Evolutionary conservation across 2,113 vertebrate species (phyloP).

Genomic region (Epinephelus fuscoguttatus): DNA sequence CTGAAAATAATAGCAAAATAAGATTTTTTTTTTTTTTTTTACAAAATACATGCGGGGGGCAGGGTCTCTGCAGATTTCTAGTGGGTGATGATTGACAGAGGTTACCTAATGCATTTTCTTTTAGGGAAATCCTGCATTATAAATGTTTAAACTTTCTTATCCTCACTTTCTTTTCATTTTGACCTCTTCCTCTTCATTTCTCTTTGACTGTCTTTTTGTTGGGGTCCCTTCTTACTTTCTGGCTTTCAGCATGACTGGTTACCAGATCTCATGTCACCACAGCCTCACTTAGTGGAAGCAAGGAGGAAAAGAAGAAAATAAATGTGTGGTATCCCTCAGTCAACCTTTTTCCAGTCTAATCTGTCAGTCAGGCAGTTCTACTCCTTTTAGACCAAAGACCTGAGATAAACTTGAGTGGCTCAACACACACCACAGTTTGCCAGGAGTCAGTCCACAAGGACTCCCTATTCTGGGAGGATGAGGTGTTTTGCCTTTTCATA

Average conservation of each 20-base stretch:
- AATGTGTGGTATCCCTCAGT: neutral
- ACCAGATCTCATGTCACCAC: neutral
- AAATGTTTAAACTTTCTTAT: too few relatives aligned
- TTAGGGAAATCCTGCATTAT: too few relatives aligned
- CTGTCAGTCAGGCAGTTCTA: constrained; percentile 2
- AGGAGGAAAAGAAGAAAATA: neutral
- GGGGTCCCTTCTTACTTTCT: neutral
- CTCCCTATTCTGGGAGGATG: neutral
- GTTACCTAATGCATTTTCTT: too few relatives aligned
- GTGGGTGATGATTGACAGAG: too few relatives aligned
- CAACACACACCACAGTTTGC: neutral
- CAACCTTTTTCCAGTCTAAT: constrained; percentile 13
- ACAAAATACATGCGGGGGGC: too few relatives aligned
- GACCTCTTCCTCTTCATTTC: too few relatives aligned
- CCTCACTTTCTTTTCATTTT: too few relatives aligned
- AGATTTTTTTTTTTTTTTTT: too few relatives aligned
- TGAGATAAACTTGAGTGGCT: neutral
- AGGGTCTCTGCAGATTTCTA: too few relatives aligned
- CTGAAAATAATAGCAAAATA: too few relatives aligned
- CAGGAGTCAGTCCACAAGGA: neutral
- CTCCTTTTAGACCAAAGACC: neutral
- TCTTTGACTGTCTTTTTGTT: neutral
- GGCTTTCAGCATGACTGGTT: constrained; percentile 4
- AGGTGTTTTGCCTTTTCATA: neutral
- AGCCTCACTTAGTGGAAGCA: neutral